Conservation (phyloP, 2,113 vertebrate genomes). For the Oncorhynchus kisutch region DNA sequence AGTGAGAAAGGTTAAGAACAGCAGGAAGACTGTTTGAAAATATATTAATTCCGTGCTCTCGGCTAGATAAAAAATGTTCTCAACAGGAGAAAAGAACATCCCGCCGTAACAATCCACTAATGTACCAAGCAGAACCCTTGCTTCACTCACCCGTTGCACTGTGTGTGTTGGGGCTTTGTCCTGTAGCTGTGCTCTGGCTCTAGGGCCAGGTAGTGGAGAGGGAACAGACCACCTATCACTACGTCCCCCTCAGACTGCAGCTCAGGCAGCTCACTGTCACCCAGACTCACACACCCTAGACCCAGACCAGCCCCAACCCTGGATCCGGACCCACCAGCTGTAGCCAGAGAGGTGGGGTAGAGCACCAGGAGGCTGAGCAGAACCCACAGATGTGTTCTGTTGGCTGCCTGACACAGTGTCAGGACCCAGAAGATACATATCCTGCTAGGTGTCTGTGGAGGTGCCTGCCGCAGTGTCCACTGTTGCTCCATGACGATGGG, state of each 20-base stretch:
- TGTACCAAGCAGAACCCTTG: neutral
- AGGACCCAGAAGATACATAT: neutral
- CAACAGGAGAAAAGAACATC: too few species aligned
- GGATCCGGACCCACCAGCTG: neutral
- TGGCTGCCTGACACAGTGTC: neutral
- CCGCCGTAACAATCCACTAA: neutral
- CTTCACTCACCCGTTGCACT: conserved; percentile 67
- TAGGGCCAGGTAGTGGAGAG: conserved; percentile 61
- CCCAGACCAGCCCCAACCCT: neutral
- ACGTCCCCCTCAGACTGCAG: conserved; percentile 61
- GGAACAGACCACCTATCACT: conserved; percentile 72
- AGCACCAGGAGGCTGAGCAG: conserved; percentile 9
- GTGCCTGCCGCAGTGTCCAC: neutral
- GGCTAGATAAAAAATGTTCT: too few species aligned
- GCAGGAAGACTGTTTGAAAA: neutral
- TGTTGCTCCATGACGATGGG: neutral
- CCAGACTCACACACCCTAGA: conserved; percentile 50
- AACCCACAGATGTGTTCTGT: conserved; percentile 6
- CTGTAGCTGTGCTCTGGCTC: conserved; percentile 49
- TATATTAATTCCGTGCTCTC: too few species aligned
- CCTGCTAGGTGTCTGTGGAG: neutral
- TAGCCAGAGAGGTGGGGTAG: neutral
- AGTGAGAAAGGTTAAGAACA: neutral
- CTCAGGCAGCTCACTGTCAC: conserved; percentile 39
- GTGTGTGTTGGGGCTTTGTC: conserved; percentile 43